Base-by-base conservation (phyloP, 2,888 invertebrate species). In the Andrena bicolor region DNA sequence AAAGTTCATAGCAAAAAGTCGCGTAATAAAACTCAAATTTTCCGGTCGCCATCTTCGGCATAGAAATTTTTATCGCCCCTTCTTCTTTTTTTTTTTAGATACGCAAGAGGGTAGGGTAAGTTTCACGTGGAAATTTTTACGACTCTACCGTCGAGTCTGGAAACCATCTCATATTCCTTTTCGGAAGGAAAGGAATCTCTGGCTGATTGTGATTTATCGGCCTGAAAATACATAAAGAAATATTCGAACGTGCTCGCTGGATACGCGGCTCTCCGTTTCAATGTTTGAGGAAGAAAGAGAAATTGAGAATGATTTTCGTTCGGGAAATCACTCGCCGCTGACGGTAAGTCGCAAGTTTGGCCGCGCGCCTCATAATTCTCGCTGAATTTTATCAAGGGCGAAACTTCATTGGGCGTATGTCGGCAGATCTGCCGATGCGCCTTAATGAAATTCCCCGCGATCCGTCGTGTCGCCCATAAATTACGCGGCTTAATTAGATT, bases 201-300 rank as follows among this genome's bases (percentile, higher is more conserved):
- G 10, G 48, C 61, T 86, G 86, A 86, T 86, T 84, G 84, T 76
- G 72, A 64, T 60, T 75, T 83, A 86, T 86, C 82, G 66, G 72
- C 23, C 56, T 76, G 85, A 73, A 83, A 87, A 83, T 70, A 71
- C 68, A 84, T 83, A 77, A 76, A 80, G 85, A 74, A 80, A 77
- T 83, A 77, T 81, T 77, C 77, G 75, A 79, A 83, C 79, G 53
- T 80, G 76, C 76, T 56, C 63, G 41, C 41, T 51, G 41, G 63
- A 69, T 66, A 60, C 65, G 60, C 72, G 65, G 58, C 51, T 32
- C 63, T 63, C 63, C 58, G 61, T 66, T 64, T 53, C n/a, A 51
- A 51, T 49, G 64, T 35, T 7, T 20, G 26, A 13, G 23, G 53
- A 13, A 23, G 53, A 13, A 4, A 1, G 32, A 41, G 5, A n/a